Evolutionary conservation across 2,888 invertebrate genomes (phyloP).

Genomic region (Napeogenes sylphis): DNA sequence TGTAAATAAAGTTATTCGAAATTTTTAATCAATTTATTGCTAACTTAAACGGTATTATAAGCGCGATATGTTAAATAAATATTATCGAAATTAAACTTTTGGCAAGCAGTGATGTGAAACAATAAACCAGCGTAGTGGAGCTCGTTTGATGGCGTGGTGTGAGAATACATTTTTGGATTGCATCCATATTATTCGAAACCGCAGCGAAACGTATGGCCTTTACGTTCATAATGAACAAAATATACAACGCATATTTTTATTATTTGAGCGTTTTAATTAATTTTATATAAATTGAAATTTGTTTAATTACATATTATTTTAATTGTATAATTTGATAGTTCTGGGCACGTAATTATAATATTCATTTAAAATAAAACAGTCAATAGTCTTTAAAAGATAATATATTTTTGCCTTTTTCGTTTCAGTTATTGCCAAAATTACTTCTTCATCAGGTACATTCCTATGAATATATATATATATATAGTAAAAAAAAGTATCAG

Average conservation of each 20-base stretch:
- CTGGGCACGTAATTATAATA: neutral
- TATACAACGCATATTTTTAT: constrained; percentile 44
- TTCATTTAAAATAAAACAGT: neutral
- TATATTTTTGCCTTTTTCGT: neutral
- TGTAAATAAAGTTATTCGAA: constrained; percentile 76
- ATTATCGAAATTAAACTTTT: constrained; percentile 38
- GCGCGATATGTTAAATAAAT: constrained; percentile 25
- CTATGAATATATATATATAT: too few relatives aligned
- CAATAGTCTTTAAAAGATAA: neutral
- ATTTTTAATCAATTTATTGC: constrained; percentile 52
- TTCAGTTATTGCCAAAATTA: too few relatives aligned
- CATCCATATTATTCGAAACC: constrained; percentile 64
- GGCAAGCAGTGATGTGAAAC: constrained; percentile 40
- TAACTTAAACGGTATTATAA: neutral
- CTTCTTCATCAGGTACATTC: too few relatives aligned
- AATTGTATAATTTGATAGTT: constrained; percentile 18
- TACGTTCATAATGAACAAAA: constrained; percentile 45
- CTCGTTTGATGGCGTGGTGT: constrained; percentile 41
- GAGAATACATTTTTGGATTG: constrained; percentile 63
- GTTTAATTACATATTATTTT: constrained; percentile 17
- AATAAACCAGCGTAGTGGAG: constrained; percentile 41
- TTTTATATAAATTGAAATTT: constrained; percentile 25
- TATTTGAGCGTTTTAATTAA: constrained; percentile 29
- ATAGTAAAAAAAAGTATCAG: too few relatives aligned
- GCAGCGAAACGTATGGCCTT: constrained; percentile 51